phyloP scores from a whole-genome alignment of 2,113 vertebrate genomes.

The Peromyscus maniculatus region DNA sequence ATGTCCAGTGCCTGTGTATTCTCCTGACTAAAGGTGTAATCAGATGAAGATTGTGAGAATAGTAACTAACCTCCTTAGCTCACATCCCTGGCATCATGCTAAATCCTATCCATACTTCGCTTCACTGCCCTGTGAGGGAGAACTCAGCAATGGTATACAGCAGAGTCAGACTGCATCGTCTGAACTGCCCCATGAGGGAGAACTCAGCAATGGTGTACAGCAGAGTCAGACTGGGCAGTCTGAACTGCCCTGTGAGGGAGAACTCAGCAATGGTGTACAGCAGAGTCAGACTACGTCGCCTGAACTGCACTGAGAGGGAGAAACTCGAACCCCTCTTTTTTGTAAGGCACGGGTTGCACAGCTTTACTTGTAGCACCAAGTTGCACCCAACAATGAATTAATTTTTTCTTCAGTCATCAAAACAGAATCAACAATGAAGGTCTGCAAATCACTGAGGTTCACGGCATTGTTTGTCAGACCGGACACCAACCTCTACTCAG shows the following conservation, averaged over 20 bases:
- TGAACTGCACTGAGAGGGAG: not conserved
- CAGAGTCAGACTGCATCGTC: not conserved
- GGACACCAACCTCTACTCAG: not conserved
- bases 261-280: not conserved
- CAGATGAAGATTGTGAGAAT: not conserved
- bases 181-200: not conserved
- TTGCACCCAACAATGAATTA: constrained; percentile 62
- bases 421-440: constrained; percentile 64
- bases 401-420: constrained; percentile 67
- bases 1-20: not conserved
- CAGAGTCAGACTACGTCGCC: not conserved
- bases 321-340: not conserved
- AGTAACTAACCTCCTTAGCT: not conserved
- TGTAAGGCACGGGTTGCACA: constrained; percentile 52
- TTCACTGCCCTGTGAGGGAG: not conserved
- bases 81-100: too few species aligned
- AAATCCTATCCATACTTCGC: not conserved
- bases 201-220: not conserved
- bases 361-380: constrained; percentile 59
- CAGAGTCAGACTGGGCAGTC: fast-evolving
- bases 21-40: too few species aligned
- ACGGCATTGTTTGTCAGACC: constrained; percentile 34
- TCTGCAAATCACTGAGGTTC: constrained; percentile 46
- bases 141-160: not conserved
- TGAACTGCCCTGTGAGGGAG: not conserved